Evolutionary conservation across 2,113 vertebrate species (phyloP), one percentile per base, ranked within the genome.

Genomic region (Callocephalon fimbriatum): DNA sequence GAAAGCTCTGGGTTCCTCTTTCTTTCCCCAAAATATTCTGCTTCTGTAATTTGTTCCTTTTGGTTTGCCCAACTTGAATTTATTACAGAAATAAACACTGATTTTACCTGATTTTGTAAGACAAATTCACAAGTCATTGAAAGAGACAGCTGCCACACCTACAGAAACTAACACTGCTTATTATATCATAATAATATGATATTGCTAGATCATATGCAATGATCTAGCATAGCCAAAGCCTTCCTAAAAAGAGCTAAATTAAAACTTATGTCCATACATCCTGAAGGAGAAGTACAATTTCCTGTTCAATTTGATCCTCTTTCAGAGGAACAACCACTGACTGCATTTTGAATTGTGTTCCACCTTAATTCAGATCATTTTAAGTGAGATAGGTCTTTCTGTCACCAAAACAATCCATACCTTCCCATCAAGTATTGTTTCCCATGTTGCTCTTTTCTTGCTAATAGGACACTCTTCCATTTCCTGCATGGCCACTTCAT

Each of bases 361-460:
- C 51, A 47, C 20, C 40, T 72, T 50, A 51, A 61, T 31, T 20
- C 42, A 42, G 42, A 40, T 59, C 31, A 32, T 26, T 70, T 58
- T 68, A 92, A 82, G n/a, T 47, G 62, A 48, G 67, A 85, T 4
- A 37, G 21, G 9, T 75, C 63, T 82, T 93, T 61, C 63, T 48
- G 72, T 21, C 91, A 93, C 77, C 70, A 48, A 65, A 86, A 23
- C 63, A 91, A 44, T 61, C 82, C 91, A 70, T 96, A 99, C 99
- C 98, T 99, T 99, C 93, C 99, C 99, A 98, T 99, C 99, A 85
- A 99, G 98, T 97, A 99, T 99, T 3, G 99, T 99, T 97, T 99
- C 99, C 99, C 99, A 99, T 4, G 99, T 99, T 90, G 99, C 99
- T 98, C 99, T 99, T 98, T 99, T 99, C 98, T 99, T 99, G 98